Evolutionary conservation across 2,797 vertebrate species (phyloP).

Genomic region (Anguilla pacifica): DNA sequence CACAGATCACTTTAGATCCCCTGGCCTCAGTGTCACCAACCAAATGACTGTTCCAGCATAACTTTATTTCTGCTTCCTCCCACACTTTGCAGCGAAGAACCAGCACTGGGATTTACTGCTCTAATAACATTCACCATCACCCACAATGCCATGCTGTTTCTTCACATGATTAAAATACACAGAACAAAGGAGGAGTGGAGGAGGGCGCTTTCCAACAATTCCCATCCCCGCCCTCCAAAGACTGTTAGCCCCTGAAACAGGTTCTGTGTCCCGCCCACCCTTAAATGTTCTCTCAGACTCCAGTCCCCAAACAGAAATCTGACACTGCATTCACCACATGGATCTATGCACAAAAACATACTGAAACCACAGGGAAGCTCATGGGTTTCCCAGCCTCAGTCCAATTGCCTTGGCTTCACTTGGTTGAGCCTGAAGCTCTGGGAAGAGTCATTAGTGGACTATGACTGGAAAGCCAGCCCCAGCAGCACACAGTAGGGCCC

Average conservation of each 20-base stretch:
- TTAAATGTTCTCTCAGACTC: not conserved
- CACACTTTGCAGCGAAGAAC: constrained; percentile 32
- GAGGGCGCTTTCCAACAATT: not conserved
- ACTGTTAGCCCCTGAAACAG: not conserved
- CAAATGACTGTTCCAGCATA: constrained; percentile 43
- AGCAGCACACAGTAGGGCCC: not conserved
- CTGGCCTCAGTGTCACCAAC: constrained; percentile 4
- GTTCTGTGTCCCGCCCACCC: not conserved
- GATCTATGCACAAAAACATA: not conserved
- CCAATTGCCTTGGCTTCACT: not conserved
- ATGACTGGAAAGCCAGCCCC: not conserved
- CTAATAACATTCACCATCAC: constrained; percentile 32
- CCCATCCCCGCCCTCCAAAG: not conserved
- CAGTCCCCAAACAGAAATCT: not conserved
- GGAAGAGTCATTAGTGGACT: not conserved
- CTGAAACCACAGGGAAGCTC: not conserved
- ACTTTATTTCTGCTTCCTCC: constrained; percentile 43
- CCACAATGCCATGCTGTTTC: constrained; percentile 37
- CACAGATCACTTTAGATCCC: not conserved
- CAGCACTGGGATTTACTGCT: constrained; percentile 40
- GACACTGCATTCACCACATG: not conserved
- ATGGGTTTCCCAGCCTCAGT: not conserved
- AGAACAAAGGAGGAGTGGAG: constrained; percentile 21
- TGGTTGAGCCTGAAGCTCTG: not conserved
- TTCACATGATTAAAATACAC: constrained; percentile 30